Evolutionary conservation across 2,888 invertebrate species (phyloP).

Genomic region (Hyposoter didymator): DNA sequence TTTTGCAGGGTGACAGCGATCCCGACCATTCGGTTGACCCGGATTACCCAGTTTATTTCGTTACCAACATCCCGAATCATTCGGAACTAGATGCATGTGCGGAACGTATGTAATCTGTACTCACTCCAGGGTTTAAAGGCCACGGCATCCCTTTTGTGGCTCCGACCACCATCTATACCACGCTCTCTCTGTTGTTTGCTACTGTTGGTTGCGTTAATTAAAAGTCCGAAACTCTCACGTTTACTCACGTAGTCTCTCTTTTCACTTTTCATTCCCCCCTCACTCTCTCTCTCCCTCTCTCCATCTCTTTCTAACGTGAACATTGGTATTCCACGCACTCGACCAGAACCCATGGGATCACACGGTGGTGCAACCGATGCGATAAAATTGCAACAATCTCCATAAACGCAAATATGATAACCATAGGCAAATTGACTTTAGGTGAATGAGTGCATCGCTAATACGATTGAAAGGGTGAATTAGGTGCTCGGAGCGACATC

Average conservation of each 20-base stretch:
- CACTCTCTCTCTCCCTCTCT: slow-evolving; percentile 36
- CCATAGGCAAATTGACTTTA: background rate
- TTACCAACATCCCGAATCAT: background rate
- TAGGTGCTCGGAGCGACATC: background rate
- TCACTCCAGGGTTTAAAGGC: slow-evolving; percentile 77
- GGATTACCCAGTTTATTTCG: slow-evolving; percentile 25
- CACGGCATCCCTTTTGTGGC: slow-evolving; percentile 70
- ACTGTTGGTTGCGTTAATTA: slow-evolving; percentile 76
- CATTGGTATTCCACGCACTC: slow-evolving; percentile 58
- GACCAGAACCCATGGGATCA: slow-evolving; percentile 59
- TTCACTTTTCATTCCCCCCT: background rate
- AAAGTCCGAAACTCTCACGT: slow-evolving; percentile 72
- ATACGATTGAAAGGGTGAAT: background rate
- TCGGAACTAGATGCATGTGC: slow-evolving; percentile 9
- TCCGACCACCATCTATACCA: slow-evolving; percentile 71
- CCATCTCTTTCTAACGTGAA: slow-evolving; percentile 41
- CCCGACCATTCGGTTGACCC: background rate
- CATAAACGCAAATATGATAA: background rate
- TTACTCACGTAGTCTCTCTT: slow-evolving; percentile 31
- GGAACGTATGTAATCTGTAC: slow-evolving; percentile 76
- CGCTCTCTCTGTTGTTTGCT: slow-evolving; percentile 54
- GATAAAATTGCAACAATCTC: slow-evolving; percentile 32
- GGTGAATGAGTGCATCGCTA: slow-evolving; percentile 1
- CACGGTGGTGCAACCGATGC: slow-evolving; percentile 36
- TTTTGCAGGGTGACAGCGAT: background rate